phyloP scores from a whole-genome alignment of 2,113 vertebrate species.

The Pantherophis guttatus region DNA sequence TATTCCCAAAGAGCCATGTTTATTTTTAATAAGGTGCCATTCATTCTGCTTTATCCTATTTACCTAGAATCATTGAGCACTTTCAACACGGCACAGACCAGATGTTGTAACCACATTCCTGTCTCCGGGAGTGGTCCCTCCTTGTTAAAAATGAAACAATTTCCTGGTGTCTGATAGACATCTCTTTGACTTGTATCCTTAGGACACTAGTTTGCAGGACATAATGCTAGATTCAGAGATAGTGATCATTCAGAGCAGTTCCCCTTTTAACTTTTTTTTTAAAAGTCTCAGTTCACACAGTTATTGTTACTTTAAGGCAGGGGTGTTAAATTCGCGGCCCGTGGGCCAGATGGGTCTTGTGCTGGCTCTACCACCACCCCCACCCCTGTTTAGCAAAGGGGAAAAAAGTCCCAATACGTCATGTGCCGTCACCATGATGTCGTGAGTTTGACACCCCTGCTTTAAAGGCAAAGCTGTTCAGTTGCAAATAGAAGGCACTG shows the following conservation, averaged over 20 bases:
- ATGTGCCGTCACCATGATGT: no score
- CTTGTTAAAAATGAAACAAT: constrained; percentile 13
- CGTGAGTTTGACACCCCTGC: not conserved
- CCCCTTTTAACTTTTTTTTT: not conserved
- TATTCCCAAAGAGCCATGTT: not conserved
- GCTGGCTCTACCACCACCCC: no score
- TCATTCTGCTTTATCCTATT: not conserved
- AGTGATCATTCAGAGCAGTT: not conserved
- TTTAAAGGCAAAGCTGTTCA: not conserved
- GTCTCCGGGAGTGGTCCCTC: not conserved
- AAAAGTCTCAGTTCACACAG: not conserved
- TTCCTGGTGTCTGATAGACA: constrained; percentile 2
- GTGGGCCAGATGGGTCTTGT: no score
- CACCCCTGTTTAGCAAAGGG: no score
- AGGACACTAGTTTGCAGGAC: not conserved
- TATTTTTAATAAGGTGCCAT: not conserved
- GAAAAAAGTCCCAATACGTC: no score
- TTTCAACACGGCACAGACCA: not conserved
- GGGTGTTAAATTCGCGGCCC: no score
- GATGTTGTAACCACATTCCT: not conserved
- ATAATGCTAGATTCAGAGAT: not conserved
- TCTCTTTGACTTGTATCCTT: not conserved
- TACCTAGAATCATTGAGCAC: not conserved
- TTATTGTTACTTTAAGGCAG: not conserved
- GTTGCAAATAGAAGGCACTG: not conserved